Base-by-base conservation (phyloP, 2,888 invertebrate genomes). In the Pyrrhia umbra region DNA sequence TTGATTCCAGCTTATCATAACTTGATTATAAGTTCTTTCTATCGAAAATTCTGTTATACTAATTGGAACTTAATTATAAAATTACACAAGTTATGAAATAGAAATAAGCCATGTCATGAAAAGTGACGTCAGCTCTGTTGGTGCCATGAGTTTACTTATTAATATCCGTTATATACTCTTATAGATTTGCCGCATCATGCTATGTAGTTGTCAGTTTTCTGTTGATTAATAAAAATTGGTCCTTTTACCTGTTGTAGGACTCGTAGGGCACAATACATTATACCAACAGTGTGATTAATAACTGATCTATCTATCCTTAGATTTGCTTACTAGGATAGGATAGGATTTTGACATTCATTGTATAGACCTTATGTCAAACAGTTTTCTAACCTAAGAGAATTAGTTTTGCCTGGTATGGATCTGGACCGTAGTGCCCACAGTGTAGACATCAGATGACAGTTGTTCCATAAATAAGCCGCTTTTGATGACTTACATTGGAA, bases 21-120 rank as follows among this genome's bases (percentile, higher is more conserved):
- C n/a, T n/a, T n/a, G n/a, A n/a, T n/a, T n/a, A n/a, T 15, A 15
- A 47, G 6, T 18, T 18, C 30, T 21, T 58, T 27, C 8, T 25
- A 34, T 45, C 39, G 57, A 23, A 58, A 39, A 30, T 30, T 4
- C 13, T 30, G 13, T 30, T 30, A 30, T 30, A 13, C 49, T 66
- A 16, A 30, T 30, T 13, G 39, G 60, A 68, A 66, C 37, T 61
- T 51, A 39, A 47, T 40, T n/a, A 20, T 16, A 43, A 49, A 55
- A 73, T 71, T 63, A 27, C 57, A 68, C 57, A 73, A 72, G 6
- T 47, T 23, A 39, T 75, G 49, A 40, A 65, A 65, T 52, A n/a
- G 42, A 62, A 16, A 66, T 37, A 5, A 10, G 61, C 56, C 8
- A 6, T 56, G 61, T 74, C 75, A 74, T 62, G 58, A 16, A 18